Base-by-base conservation (phyloP, 2,888 invertebrate species). In the Plebejus anna region DNA sequence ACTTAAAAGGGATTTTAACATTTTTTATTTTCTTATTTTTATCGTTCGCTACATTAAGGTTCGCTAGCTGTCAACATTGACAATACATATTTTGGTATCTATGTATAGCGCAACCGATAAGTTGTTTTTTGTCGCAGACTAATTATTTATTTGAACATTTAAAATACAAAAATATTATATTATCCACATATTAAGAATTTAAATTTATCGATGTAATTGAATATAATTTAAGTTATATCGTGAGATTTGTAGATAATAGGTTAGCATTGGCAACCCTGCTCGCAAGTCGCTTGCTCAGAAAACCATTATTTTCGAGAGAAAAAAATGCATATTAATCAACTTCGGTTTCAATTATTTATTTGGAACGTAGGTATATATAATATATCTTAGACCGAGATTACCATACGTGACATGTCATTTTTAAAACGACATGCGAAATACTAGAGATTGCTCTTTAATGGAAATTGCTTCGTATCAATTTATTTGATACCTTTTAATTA, bases 261-360 rank as follows among this genome's bases (percentile, higher is more conserved):
- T 51, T 4, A 51, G 16, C 16, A 55, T 55, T 16, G 55, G 16
- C 55, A 55, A 16, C 55, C 55, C 55, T 55, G 16, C 4, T 55
- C 55, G 16, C 55, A 16, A 9, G 47, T 47, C 89, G 87, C 87
- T 88, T 89, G 89, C 85, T 87, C 87, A 87, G 86, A 89, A 88
- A 87, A 89, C 88, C 86, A 85, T 86, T 61, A 28, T 87, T 85
- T 81, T 80, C 76, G 79, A 81, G 79, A 79, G 78, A 75, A 79
- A 82, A 81, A 82, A 80, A 80, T 80, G 79, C 80, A 80, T 80
- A 80, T 79, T 81, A 80, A 81, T 81, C 80, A 81, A 80, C 76
- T 79, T 79, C 79, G 77, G 75, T 79, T 79, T 77, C 77, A 78
- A 79, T 80, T 79, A 79, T 80, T 79, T 76, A 79, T 78, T 76